These are phyloP conservation scores for Sandelia bainsii DNA, from an alignment of 2,797 vertebrate species.

Conservation along the genomic window DNA sequence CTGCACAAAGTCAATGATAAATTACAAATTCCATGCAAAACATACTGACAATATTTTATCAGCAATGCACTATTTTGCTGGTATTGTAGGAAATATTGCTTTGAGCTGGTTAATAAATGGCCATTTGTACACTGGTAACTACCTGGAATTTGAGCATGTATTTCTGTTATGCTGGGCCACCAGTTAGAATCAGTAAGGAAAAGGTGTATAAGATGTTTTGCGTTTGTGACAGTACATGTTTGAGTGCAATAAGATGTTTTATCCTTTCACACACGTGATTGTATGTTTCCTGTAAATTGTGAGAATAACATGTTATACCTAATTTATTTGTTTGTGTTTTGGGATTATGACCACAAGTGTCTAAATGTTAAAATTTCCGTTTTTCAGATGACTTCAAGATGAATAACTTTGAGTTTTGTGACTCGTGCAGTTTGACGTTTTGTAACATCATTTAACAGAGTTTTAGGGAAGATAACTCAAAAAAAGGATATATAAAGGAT, in stretches of 20 bases:
- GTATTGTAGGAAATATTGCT: background rate
- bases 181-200: constrained; percentile 4
- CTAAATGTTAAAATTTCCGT: background rate
- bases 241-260: constrained; percentile 68
- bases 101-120: background rate
- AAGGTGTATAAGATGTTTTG: background rate
- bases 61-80: background rate
- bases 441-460: constrained; percentile 4
- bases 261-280: constrained; percentile 50
- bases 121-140: background rate
- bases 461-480: background rate
- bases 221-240: constrained; percentile 42
- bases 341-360: constrained; percentile 7
- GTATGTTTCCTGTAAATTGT: constrained; percentile 44
- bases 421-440: constrained; percentile 27
- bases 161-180: background rate
- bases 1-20: background rate
- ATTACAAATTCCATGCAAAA: constrained; percentile 1
- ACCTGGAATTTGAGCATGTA: background rate
- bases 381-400: background rate
- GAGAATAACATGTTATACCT: constrained; percentile 34
- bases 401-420: background rate
- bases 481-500: background rate
- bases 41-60: background rate
- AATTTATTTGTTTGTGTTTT: constrained; percentile 51